phyloP scores from a whole-genome alignment of 30 jellyfish, hydroid and myxozoan genomes.

The Cassiopea xamachana region DNA sequence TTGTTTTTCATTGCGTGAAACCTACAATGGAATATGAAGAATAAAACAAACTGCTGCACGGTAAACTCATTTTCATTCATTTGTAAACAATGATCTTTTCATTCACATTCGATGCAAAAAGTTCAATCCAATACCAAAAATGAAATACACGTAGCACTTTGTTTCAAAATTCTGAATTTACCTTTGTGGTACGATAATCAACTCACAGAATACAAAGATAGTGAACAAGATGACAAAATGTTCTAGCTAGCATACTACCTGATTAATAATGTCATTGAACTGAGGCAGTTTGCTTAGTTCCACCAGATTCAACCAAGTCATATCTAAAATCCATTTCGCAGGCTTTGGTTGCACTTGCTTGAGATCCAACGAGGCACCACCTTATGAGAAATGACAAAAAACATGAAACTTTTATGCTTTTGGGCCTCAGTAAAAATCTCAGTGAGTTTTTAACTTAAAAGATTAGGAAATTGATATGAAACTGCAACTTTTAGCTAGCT shows the following conservation, averaged over 20 bases:
- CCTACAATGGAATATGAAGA: constrained; percentile 2
- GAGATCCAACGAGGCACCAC: constrained; percentile 89
- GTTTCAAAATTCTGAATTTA: no score
- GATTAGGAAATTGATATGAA: not conserved
- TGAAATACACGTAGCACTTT: no score
- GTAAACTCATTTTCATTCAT: not conserved
- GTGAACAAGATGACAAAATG: no score
- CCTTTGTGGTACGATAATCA: no score
- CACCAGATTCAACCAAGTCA: constrained; percentile 89
- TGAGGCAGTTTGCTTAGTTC: constrained; percentile 90
- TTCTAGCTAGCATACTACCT: constrained; percentile 29
- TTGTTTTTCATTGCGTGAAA: constrained; percentile 81
- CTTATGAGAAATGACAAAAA: constrained; percentile 10
- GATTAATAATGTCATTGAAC: constrained; percentile 79
- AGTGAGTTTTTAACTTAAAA: no score
- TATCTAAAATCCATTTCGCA: constrained; percentile 84
- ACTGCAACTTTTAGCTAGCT: no score
- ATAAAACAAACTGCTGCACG: not conserved
- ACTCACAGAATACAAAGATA: no score
- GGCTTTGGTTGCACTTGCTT: constrained; percentile 87
- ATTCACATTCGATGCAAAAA: not conserved
- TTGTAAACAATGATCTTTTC: no score
- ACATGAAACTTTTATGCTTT: not conserved
- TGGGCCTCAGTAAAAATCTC: not conserved
- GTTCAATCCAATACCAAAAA: no score